A percentile compares a stretch with the other conserved stretches of the same genome.
Conservation (phyloP, 2,888 invertebrate genomes). For the Papilio protenor region DNA sequence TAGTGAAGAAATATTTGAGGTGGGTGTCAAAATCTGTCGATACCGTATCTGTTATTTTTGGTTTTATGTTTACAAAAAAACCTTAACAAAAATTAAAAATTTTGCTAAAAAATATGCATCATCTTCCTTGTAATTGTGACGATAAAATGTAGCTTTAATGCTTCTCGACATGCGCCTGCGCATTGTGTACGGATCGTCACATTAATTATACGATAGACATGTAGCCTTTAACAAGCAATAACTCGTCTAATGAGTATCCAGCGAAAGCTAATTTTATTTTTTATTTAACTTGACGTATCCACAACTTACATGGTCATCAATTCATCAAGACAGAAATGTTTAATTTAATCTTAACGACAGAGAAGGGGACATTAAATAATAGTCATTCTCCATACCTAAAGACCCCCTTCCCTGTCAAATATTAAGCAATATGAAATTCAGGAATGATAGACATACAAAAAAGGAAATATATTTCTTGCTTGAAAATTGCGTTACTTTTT, state of each 20-base stretch:
- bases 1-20: too few species aligned
- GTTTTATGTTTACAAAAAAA: too few species aligned
- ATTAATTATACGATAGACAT: slow-evolving; percentile 16
- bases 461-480: too few species aligned
- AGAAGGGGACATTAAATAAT: too few species aligned
- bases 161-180: neutral
- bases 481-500: neutral
- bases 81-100: too few species aligned
- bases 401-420: too few species aligned
- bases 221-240: slow-evolving; percentile 3
- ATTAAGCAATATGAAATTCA: too few species aligned
- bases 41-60: too few species aligned
- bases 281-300: neutral
- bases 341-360: neutral
- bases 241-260: slow-evolving; percentile 12
- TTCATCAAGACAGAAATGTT: neutral
- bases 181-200: neutral
- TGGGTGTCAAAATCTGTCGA: too few species aligned
- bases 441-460: too few species aligned
- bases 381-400: too few species aligned
- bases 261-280: neutral
- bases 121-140: neutral
- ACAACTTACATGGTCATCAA: neutral
- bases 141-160: neutral
- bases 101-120: too few species aligned